Percentiles rank a stretch among this genome's conserved stretches.
Evolutionary conservation across 2,113 vertebrate genomes (phyloP).

Genomic region (Hucho hucho): DNA sequence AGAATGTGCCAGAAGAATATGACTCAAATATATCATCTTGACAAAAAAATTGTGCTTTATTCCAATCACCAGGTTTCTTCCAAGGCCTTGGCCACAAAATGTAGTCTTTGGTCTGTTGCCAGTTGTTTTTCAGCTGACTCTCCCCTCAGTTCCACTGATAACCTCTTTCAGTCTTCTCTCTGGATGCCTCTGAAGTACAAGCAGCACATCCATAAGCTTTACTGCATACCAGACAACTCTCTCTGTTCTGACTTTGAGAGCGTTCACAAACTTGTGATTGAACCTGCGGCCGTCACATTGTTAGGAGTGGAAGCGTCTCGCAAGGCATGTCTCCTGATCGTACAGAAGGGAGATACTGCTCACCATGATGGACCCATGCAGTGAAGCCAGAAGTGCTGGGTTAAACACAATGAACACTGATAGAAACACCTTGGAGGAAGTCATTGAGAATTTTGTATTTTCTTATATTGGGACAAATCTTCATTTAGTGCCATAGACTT

Average conservation of each 20-base stretch:
- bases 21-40: background rate
- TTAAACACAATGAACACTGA: conserved; percentile 27
- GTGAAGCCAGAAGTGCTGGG: conserved; percentile 26
- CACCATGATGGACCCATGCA: conserved; percentile 56
- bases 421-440: background rate
- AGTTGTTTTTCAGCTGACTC: too few species aligned
- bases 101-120: background rate
- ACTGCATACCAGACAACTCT: background rate
- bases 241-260: background rate
- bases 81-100: background rate
- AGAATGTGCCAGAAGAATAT: background rate
- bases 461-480: background rate
- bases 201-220: background rate
- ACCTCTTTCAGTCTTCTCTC: background rate
- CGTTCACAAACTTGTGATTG: background rate
- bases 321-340: conserved; percentile 54
- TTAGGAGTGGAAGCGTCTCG: conserved; percentile 47
- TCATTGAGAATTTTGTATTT: background rate
- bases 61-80: background rate
- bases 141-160: too few species aligned
- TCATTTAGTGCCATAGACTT: background rate
- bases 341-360: conserved; percentile 51
- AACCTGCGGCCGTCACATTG: background rate
- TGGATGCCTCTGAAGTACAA: background rate
- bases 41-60: background rate